Evolutionary conservation across 2,797 vertebrate genomes (phyloP).

Genomic region (Accipiter superciliosus): DNA sequence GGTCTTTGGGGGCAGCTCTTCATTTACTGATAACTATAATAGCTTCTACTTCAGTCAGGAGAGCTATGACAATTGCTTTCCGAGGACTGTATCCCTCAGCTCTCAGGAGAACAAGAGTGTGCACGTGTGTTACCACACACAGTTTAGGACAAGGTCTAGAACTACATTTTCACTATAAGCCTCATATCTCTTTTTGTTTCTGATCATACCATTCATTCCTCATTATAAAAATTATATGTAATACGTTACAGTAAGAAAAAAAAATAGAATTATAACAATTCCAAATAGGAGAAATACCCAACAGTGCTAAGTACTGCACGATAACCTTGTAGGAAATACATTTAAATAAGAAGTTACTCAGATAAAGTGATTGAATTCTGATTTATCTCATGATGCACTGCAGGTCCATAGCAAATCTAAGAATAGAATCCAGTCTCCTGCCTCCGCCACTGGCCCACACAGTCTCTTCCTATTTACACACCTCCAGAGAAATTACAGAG

Average conservation of each 20-base stretch:
- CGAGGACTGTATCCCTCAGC: neutral
- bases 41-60: neutral
- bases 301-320: neutral
- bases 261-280: neutral
- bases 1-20: neutral
- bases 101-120: neutral
- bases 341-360: neutral
- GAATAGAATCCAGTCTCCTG: neutral
- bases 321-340: neutral
- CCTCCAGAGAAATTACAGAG: conserved; percentile 8
- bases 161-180: neutral
- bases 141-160: neutral
- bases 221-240: neutral
- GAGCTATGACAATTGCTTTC: neutral
- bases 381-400: conserved; percentile 10
- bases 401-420: neutral
- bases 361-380: conserved; percentile 4
- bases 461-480: neutral
- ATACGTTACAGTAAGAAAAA: neutral
- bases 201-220: neutral
- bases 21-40: neutral
- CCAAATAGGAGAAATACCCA: neutral
- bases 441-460: neutral
- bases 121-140: neutral
- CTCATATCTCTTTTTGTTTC: neutral